phyloP scores from a whole-genome alignment of 2,888 invertebrate species.

The Celastrina argiolus region DNA sequence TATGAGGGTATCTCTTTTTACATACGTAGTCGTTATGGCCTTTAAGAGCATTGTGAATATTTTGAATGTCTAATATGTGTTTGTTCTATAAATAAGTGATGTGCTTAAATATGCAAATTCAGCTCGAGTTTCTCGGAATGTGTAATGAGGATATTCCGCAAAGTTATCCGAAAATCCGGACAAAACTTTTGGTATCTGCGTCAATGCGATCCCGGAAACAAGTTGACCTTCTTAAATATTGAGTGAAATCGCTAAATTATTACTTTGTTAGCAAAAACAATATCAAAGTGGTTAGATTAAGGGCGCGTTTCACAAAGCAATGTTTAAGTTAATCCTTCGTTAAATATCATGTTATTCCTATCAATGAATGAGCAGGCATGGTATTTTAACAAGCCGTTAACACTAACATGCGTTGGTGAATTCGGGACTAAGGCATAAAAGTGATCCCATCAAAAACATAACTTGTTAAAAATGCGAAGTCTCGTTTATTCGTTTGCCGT shows the following conservation, averaged over 20 bases:
- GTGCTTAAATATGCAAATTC: constrained; percentile 22
- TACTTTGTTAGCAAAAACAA: too few relatives aligned
- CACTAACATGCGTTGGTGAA: too few relatives aligned
- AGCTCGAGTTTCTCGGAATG: constrained; percentile 16
- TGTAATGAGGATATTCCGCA: constrained; percentile 22
- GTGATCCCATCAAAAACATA: too few relatives aligned
- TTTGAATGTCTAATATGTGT: background rate
- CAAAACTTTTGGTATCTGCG: background rate
- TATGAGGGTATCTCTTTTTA: background rate
- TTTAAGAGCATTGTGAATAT: background rate
- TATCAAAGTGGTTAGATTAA: too few relatives aligned
- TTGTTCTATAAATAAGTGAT: constrained; percentile 5
- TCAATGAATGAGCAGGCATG: too few relatives aligned
- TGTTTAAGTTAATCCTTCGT: too few relatives aligned
- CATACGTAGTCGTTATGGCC: background rate
- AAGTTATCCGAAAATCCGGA: constrained; percentile 18
- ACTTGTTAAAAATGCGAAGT: too few relatives aligned
- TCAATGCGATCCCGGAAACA: background rate
- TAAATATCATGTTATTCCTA: too few relatives aligned
- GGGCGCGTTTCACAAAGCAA: too few relatives aligned
- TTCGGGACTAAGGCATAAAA: too few relatives aligned
- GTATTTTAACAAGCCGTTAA: too few relatives aligned
- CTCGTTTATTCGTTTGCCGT: too few relatives aligned
- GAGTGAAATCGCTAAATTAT: background rate
- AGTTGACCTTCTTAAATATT: background rate